These are phyloP conservation scores for Laticauda colubrina DNA, from an alignment of 2,113 vertebrate species.

Conservation along the genomic window DNA sequence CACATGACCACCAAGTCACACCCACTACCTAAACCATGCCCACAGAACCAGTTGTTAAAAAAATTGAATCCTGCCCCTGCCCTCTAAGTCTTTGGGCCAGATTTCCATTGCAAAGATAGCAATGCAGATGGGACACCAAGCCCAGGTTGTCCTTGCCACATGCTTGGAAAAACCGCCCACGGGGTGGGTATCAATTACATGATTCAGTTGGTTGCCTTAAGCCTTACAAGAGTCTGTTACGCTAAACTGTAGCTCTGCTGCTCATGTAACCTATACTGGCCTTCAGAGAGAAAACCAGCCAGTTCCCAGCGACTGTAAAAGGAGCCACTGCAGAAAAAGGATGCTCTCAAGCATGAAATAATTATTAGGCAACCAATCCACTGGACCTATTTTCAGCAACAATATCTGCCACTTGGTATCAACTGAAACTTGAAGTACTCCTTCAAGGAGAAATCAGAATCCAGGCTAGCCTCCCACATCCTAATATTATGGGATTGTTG, in stretches of 20 bases:
- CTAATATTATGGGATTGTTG: not conserved
- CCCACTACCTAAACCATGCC: no score
- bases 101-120: not conserved
- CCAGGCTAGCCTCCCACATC: not conserved
- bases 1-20: no score
- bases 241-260: constrained; percentile 46
- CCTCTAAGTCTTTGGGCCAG: not conserved
- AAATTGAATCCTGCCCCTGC: no score
- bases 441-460: constrained; percentile 1
- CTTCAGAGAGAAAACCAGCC: constrained; percentile 27
- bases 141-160: not conserved
- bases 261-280: constrained; percentile 42
- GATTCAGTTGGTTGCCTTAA: constrained; percentile 10
- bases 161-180: not conserved
- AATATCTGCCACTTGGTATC: not conserved
- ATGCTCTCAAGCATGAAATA: constrained; percentile 61
- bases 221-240: constrained; percentile 44
- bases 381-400: constrained; percentile 37
- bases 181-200: not conserved
- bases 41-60: no score
- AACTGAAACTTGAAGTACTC: not conserved
- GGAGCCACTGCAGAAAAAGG: constrained; percentile 40
- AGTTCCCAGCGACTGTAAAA: constrained; percentile 31
- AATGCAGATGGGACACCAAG: not conserved
- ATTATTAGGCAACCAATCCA: constrained; percentile 53